These are phyloP conservation scores for Idaea biselata DNA, from an alignment of 2,888 invertebrate genomes.

Conservation along the genomic window DNA sequence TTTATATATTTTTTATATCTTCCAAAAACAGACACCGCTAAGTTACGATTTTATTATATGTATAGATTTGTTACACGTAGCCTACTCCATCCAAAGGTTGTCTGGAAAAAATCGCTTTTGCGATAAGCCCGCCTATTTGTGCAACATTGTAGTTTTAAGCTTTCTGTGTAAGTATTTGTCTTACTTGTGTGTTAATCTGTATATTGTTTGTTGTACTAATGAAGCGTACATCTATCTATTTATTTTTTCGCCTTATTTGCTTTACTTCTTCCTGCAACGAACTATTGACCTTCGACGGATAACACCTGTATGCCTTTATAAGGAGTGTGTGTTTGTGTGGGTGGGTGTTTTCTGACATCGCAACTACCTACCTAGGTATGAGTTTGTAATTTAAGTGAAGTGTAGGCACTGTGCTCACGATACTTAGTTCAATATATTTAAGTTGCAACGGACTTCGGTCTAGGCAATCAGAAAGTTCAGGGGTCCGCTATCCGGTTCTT, in stretches of 20 bases:
- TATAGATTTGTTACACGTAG: too few species aligned
- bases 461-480: background rate
- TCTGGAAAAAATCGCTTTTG: too few species aligned
- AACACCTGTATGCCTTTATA: background rate
- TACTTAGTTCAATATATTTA: background rate
- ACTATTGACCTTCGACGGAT: constrained; percentile 1
- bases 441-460: background rate
- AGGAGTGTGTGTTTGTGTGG: background rate
- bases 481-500: background rate
- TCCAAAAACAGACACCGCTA: too few species aligned
- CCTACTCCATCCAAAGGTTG: too few species aligned
- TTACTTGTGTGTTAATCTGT: too few species aligned
- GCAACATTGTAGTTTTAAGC: too few species aligned
- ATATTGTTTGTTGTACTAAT: too few species aligned
- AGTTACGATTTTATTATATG: too few species aligned
- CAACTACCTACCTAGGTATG: background rate
- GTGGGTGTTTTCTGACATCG: background rate
- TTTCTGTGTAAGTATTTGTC: too few species aligned
- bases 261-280: background rate
- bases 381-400: background rate
- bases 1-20: too few species aligned
- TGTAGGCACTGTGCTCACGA: background rate
- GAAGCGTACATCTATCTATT: background rate
- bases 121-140: too few species aligned
- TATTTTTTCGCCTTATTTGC: background rate